A percentile compares a stretch with the other conserved stretches of the same genome.
Evolutionary conservation across 2,113 vertebrate species (phyloP).

Genomic region (Cricetomys ansorgei): DNA sequence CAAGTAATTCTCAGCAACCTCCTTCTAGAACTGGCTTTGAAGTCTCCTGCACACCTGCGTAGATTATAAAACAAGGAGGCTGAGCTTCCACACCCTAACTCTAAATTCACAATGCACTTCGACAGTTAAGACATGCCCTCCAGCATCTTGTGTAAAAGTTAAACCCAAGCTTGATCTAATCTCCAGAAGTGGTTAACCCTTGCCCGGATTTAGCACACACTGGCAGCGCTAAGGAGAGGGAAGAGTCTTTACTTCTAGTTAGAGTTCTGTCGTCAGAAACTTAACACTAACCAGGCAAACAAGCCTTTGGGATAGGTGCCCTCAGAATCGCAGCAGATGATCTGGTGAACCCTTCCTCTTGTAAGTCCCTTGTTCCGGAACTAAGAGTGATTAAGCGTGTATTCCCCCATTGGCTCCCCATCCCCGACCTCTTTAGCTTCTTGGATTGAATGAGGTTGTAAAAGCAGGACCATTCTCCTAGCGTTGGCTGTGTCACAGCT

Average conservation of each 20-base stretch:
- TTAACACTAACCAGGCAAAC: background rate
- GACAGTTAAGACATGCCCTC: conserved; percentile 87
- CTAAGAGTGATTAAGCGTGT: background rate
- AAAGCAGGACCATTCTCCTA: background rate
- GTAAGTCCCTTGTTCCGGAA: background rate
- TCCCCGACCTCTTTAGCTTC: background rate
- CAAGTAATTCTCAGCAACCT: conserved; percentile 67
- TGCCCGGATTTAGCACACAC: conserved; percentile 68
- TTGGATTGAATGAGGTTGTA: background rate
- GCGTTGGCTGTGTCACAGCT: background rate
- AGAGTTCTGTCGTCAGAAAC: background rate
- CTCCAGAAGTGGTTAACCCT: conserved; percentile 84
- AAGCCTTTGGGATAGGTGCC: background rate
- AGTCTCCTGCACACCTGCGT: conserved; percentile 86
- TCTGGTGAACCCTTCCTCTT: background rate
- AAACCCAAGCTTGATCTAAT: conserved; percentile 79
- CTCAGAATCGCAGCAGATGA: background rate
- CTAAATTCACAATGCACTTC: conserved; percentile 85
- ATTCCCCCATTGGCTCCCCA: background rate
- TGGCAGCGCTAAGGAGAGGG: conserved; percentile 52
- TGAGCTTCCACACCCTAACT: conserved; percentile 86
- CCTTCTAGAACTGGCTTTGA: conserved; percentile 83
- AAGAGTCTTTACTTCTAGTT: background rate
- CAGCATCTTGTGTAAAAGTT: conserved; percentile 85
- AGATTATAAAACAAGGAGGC: conserved; percentile 83